A percentile compares a stretch with the other conserved stretches of the same genome.
These are phyloP conservation scores for Emydoidea blandingii DNA, from an alignment of 2,797 vertebrate species.

Conservation along the genomic window DNA sequence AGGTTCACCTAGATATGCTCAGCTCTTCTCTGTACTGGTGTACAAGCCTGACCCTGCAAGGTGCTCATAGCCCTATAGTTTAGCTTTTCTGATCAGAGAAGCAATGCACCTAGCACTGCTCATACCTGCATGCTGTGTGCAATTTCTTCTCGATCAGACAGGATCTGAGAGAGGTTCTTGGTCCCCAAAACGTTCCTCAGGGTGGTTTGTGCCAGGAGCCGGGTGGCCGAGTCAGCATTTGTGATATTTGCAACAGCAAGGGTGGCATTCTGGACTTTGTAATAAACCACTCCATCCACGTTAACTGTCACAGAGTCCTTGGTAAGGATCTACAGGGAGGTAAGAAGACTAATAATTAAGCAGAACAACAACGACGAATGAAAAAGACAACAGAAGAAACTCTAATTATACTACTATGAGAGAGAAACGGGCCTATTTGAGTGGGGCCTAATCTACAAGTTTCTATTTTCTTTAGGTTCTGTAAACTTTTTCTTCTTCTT, in stretches of 20 bases:
- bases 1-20: neutral
- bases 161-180: conserved; percentile 95
- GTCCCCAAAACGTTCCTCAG: conserved; percentile 95
- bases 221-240: conserved; percentile 93
- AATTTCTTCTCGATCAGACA: conserved; percentile 96
- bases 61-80: neutral
- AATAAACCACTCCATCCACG: conserved; percentile 96
- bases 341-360: neutral
- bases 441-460: neutral
- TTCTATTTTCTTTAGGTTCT: neutral
- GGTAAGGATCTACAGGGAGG: conserved; percentile 88
- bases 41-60: neutral
- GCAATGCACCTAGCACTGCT: fast-evolving
- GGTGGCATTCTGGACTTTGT: conserved; percentile 94
- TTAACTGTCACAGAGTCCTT: conserved; percentile 96
- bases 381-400: neutral
- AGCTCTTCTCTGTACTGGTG: neutral
- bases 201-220: conserved; percentile 94
- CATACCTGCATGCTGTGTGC: conserved; percentile 96
- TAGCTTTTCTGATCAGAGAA: fast-evolving
- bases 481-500: neutral
- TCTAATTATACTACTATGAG: neutral
- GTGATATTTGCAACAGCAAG: conserved; percentile 96
- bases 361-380: neutral
- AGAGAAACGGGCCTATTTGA: neutral